Percentiles rank a stretch among this genome's conserved stretches.
Evolutionary conservation across 2,797 vertebrate genomes (phyloP).

Genomic region (Bradypus variegatus): DNA sequence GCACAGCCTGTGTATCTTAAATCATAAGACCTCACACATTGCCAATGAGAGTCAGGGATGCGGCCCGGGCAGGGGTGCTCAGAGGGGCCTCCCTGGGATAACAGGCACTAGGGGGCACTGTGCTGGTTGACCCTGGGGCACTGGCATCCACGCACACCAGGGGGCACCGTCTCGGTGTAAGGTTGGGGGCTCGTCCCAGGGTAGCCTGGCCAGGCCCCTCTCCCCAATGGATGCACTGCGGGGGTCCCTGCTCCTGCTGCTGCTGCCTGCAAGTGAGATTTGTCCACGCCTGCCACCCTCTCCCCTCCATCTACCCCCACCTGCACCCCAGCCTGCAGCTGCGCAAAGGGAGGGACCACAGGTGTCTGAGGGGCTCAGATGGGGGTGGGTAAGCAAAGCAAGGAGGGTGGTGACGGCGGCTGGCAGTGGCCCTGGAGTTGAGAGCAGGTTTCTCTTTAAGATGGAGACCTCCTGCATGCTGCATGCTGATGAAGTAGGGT

Average conservation of each 20-base stretch:
- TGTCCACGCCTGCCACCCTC: background rate
- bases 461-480: no score
- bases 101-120: background rate
- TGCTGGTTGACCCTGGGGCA: background rate
- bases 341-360: no score
- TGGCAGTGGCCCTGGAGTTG: background rate
- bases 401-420: background rate
- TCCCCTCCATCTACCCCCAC: background rate
- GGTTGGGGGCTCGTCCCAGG: no score
- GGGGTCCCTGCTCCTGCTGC: background rate
- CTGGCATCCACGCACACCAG: no score
- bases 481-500: background rate
- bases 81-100: background rate
- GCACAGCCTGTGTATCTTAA: no score
- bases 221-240: background rate
- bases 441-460: background rate
- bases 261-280: background rate
- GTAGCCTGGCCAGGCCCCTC: background rate
- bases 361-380: background rate
- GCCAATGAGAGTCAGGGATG: background rate
- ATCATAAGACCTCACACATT: no score
- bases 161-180: background rate
- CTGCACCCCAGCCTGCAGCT: background rate
- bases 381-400: background rate
- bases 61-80: no score